Base-by-base conservation (phyloP, 2,113 vertebrate genomes). In the Perca schrenkii region DNA sequence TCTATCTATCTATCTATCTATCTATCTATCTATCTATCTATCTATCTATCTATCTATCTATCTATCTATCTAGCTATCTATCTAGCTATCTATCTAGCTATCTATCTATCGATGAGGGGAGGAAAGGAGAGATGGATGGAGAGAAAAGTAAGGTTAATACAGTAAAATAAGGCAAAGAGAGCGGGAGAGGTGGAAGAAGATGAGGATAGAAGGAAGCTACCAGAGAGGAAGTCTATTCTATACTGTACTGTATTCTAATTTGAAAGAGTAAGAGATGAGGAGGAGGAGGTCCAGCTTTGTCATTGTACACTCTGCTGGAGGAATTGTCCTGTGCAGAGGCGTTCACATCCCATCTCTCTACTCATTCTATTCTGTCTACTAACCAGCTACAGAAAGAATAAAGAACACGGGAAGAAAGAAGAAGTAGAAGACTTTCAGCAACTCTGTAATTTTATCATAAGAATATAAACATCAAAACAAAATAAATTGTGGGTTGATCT, bases 261-360 rank as follows among this genome's bases (percentile, higher is more conserved):
- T 56, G 12, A n/a, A 56, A n/a, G 36, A 14, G 25, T 66, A 62
- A 63, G 25, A 58, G 52, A 68, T 19, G 53, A 80, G 25, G 49
- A 71, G 75, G 72, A 80, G 75, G 72, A 80, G 81, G 70, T 77
- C 65, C 67, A 54, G 46, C 68, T 53, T 56, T 4, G 7, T 34
- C 40, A 47, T 14, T 19, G 2, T 52, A 0, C 56, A 17, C 74
- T 68, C 68, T 54, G 53, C 46, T 54, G 16, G 61, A 77, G 31
- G 52, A 63, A 15, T 13, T 13, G 19, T 62, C 52, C 70, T 63
- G 2, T 77, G 70, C 46, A 68, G 28, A 66, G 40, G 25, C 56
- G 22, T 77, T 66, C 72, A 67, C 49, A 60, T 83, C 73, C 54
- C 13, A 77, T 31, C n/a, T 79, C 67, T 72, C 31, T 21, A 5